Percentiles rank a stretch among this genome's conserved stretches.
Evolutionary conservation across 2,797 vertebrate genomes (phyloP).

Genomic region (Eulemur mongoz): DNA sequence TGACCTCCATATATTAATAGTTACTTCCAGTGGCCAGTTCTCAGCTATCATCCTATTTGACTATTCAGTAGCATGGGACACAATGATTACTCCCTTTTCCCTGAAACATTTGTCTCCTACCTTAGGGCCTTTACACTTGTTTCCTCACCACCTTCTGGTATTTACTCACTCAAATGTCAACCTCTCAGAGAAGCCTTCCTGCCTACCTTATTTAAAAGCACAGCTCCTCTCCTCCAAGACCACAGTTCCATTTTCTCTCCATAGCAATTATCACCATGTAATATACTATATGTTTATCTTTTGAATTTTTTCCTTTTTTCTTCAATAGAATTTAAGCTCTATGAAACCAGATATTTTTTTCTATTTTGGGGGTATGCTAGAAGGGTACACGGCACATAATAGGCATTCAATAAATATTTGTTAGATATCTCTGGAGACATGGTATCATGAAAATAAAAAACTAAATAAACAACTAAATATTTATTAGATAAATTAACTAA

Average conservation of each 20-base stretch:
- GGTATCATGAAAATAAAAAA: not conserved
- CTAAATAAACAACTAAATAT: not conserved
- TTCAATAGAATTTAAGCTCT: conserved; percentile 1
- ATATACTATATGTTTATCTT: not conserved
- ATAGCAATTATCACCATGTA: not conserved
- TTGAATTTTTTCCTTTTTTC: not conserved
- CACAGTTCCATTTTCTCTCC: not conserved
- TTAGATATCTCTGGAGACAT: not conserved
- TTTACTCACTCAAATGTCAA: not conserved
- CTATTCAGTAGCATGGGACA: not conserved
- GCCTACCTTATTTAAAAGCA: not conserved
- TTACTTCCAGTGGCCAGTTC: not conserved
- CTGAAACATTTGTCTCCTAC: not conserved
- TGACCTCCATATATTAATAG: not conserved
- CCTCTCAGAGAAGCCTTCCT: not conserved
- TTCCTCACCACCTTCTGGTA: not conserved
- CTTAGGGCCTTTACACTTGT: not conserved
- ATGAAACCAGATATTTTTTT: not conserved
- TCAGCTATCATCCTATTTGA: no score
- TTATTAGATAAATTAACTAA: not conserved
- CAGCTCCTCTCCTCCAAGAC: not conserved
- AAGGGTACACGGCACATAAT: not conserved
- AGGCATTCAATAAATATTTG: not conserved
- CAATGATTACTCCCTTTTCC: not conserved
- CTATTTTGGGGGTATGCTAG: not conserved